These are phyloP conservation scores for Drosophila subquinaria DNA, from an alignment of 2,888 invertebrate species.

Conservation along the genomic window DNA sequence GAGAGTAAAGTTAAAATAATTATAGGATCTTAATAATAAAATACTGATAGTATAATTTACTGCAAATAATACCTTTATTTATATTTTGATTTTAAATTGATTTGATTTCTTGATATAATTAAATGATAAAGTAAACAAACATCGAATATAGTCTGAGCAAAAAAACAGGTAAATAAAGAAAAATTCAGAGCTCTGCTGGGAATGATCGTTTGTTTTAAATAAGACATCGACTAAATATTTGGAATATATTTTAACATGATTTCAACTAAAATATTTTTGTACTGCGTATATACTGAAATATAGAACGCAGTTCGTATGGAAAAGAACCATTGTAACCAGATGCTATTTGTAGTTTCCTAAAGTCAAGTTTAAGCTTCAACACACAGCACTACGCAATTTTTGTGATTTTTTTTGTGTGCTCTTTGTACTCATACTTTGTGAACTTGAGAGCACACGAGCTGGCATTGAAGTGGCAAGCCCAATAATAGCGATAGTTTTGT, in stretches of 20 bases:
- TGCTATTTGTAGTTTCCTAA: conserved; percentile 22
- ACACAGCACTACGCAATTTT: conserved; percentile 40
- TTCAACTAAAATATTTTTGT: not conserved
- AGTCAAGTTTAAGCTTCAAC: conserved; percentile 34
- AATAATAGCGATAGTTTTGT: conserved; percentile 57
- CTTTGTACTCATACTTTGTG: conserved; percentile 40
- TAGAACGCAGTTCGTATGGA: conserved; percentile 16
- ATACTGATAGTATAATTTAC: too few relatives aligned
- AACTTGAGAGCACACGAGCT: conserved; percentile 56
- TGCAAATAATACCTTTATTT: too few relatives aligned
- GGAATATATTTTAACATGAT: not conserved
- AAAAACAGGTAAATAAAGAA: not conserved
- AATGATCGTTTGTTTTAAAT: too few relatives aligned
- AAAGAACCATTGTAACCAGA: conserved; percentile 32
- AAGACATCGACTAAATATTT: not conserved
- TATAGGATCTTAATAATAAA: too few relatives aligned
- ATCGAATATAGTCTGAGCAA: not conserved
- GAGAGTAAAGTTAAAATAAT: too few relatives aligned
- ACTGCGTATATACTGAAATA: conserved; percentile 20
- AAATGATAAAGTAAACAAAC: not conserved
- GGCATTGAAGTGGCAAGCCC: conserved; percentile 54
- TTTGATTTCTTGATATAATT: too few relatives aligned
- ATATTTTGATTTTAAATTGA: too few relatives aligned
- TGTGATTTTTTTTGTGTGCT: conserved; percentile 4
- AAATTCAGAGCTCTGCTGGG: not conserved